Conservation (phyloP, 1,140 invertebrate genomes). For the Vollenhovia emeryi region DNA sequence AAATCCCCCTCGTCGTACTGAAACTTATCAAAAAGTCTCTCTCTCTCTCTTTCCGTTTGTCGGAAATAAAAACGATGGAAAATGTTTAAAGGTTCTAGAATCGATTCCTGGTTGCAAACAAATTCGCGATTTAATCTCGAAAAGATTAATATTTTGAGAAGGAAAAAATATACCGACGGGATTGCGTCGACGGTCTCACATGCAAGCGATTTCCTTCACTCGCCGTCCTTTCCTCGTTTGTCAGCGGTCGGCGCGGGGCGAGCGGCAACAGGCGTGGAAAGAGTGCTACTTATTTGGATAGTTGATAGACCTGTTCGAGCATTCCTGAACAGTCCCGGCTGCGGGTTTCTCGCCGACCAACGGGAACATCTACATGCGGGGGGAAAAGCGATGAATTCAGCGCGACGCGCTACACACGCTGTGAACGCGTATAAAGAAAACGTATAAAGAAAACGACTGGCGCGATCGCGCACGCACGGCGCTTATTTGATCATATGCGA, state of each 20-base stretch:
- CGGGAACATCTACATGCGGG: slow-evolving; percentile 25
- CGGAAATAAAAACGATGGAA: not conserved
- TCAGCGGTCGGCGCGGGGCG: slow-evolving; percentile 6
- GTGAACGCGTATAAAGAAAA: slow-evolving; percentile 5
- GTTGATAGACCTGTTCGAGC: slow-evolving; percentile 68
- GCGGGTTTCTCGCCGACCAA: slow-evolving; percentile 18
- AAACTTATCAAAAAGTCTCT: not conserved
- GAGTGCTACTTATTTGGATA: slow-evolving; percentile 72
- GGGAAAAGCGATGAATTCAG: slow-evolving; percentile 50
- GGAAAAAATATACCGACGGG: not conserved
- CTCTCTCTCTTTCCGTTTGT: not conserved
- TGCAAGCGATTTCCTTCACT: not conserved
- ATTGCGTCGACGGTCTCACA: not conserved
- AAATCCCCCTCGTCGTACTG: too few species aligned
- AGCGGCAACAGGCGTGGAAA: slow-evolving; percentile 39
- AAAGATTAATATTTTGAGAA: not conserved
- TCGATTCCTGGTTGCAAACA: not conserved
- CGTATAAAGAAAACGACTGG: slow-evolving; percentile 7
- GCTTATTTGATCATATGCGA: slow-evolving; percentile 33
- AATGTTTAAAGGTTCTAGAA: not conserved
- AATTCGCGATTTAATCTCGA: not conserved
- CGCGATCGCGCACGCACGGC: not conserved
- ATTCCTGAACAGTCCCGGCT: slow-evolving; percentile 50
- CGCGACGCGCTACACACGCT: not conserved
- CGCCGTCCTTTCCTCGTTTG: slow-evolving; percentile 16